Conservation (phyloP, 2,113 vertebrate species). For the Apaloderma vittatum region DNA sequence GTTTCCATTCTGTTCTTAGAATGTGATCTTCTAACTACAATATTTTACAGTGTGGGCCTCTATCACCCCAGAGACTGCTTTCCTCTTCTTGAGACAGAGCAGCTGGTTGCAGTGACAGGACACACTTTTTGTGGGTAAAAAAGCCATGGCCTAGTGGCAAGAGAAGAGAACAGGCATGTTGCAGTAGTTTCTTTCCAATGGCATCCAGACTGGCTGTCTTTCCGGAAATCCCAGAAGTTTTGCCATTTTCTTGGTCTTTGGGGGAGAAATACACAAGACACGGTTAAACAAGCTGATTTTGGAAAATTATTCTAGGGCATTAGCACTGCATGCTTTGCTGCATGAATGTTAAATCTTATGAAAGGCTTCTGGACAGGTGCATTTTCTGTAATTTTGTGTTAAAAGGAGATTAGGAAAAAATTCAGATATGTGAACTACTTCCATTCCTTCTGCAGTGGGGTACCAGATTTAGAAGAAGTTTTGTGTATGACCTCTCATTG, state of each 20-base stretch:
- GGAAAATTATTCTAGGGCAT: not conserved
- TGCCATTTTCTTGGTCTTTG: not conserved
- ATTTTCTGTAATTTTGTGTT: not conserved
- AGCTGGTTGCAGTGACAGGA: not conserved
- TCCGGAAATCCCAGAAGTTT: not conserved
- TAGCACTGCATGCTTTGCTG: not conserved
- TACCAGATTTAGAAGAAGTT: not conserved
- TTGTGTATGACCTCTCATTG: not conserved
- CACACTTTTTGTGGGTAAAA: not conserved
- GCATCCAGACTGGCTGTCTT: not conserved
- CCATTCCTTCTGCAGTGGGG: not conserved
- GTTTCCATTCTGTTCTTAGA: not conserved
- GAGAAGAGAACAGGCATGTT: not conserved
- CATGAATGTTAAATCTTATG: fast-evolving
- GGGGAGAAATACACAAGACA: not conserved
- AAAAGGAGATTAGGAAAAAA: not conserved
- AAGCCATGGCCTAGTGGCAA: not conserved
- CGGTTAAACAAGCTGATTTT: not conserved
- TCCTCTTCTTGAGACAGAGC: not conserved
- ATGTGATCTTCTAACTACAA: not conserved
- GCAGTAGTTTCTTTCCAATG: not conserved
- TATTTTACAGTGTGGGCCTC: not conserved
- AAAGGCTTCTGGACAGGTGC: not conserved
- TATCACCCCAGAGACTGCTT: not conserved
- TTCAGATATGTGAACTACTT: not conserved